Percentiles rank a stretch among this genome's conserved stretches.
phyloP scores from a whole-genome alignment of 2,888 invertebrate genomes.

The Elegia similella region DNA sequence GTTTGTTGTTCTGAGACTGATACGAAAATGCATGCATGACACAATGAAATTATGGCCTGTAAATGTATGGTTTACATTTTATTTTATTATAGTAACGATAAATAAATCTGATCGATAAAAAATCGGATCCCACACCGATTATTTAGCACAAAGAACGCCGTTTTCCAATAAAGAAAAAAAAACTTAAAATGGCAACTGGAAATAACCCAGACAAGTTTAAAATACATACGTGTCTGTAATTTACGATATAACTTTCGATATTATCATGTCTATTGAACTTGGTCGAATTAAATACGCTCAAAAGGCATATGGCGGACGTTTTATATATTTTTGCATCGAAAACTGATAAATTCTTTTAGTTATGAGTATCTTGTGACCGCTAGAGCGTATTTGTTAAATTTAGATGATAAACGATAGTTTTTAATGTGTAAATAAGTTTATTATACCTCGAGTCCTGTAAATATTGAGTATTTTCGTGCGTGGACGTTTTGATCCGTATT shows the following conservation, averaged over 20 bases:
- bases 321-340: slow-evolving; percentile 82
- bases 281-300: slow-evolving; percentile 64
- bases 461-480: slow-evolving; percentile 81
- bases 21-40: too few relatives aligned
- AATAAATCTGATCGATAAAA: too few relatives aligned
- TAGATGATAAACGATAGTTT: slow-evolving; percentile 79
- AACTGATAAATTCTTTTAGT: slow-evolving; percentile 82
- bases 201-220: slow-evolving; percentile 53
- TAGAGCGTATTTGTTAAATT: slow-evolving; percentile 78
- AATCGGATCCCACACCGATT: neutral
- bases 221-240: slow-evolving; percentile 23
- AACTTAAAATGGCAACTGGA: slow-evolving; percentile 63
- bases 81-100: too few relatives aligned
- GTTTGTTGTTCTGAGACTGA: too few relatives aligned
- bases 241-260: slow-evolving; percentile 22
- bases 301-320: slow-evolving; percentile 83
- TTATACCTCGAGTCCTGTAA: slow-evolving; percentile 77
- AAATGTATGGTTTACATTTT: too few relatives aligned
- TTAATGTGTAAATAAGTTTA: slow-evolving; percentile 81
- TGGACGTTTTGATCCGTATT: slow-evolving; percentile 82
- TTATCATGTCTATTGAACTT: slow-evolving; percentile 32
- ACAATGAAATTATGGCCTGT: too few relatives aligned
- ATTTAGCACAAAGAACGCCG: slow-evolving; percentile 46
- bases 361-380: slow-evolving; percentile 80
- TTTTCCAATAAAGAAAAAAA: slow-evolving; percentile 52